Base-by-base conservation (phyloP, 2,797 vertebrate species). In the Gymnocypris eckloni region DNA sequence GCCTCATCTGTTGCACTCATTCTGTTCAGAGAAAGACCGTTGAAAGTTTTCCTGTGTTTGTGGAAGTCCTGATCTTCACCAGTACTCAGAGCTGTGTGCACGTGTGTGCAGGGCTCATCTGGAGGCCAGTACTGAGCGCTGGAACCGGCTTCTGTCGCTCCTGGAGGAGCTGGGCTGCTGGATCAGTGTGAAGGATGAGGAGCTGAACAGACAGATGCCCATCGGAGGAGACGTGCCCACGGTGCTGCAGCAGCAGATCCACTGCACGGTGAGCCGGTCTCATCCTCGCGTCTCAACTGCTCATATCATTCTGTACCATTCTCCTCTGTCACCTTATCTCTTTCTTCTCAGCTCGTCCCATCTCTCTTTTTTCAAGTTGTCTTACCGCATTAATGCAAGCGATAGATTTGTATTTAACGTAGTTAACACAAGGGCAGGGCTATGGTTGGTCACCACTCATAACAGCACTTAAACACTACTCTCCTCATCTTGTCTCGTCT, bases 171-270 rank as follows among this genome's bases (percentile, higher is more conserved):
- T 98, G 90, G 97, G 97, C 93, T 96, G 95, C 90, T 99, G 98
- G 98, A 96, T 99, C 90, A 97, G 97, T 45, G 66, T 92, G 50
- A 98, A 99, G 93, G 97, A 98, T 59, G 97, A 99, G 88, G 97
- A 98, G 22, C 94, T 99, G n/a, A 95, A 96, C 91, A 97, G 97
- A 73, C 98, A 99, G 93, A 98, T 98, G 98, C 98, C 98, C 3
- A 92, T 98, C 4, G 98, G 97, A 88, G 98, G 98, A 81, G 98
- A 99, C 78, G 96, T 99, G 69, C 97, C 97, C 71, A 97, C 97
- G 33, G 92, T 99, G 86, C 96, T 98, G 90, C 97, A 98, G 56
- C 98, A 99, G 78, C 95, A 98, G 78, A 97, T 96, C 89, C 96
- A 98, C 91, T 98, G 97, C 92, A 93, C 87, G 91, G 95, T 96